Evolutionary conservation across 2,797 vertebrate genomes (phyloP), one percentile per base, ranked within the genome.

Genomic region (Nyctibius grandis): DNA sequence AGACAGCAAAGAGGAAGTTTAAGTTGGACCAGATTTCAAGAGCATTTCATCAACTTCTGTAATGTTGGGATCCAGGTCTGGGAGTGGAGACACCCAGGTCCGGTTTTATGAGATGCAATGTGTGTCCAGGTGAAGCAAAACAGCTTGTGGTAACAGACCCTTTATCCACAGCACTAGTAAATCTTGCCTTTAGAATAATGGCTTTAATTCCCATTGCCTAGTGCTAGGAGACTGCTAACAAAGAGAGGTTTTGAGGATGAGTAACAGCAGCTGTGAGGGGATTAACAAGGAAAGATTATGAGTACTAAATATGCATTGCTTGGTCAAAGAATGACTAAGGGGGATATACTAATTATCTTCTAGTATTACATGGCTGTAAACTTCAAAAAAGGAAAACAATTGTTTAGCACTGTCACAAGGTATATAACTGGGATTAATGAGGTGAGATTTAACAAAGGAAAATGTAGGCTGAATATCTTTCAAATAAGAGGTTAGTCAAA

Each of bases 381-480:
- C 61, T 90, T 90, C 83, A 95, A 75, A 88, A 85, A 65, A 54
- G 80, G 25, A 63, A 93, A 93, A 60, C 34, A 73, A 76, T 90
- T 95, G 85, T 91, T 96, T 91, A 53, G 7, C 75, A 65, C 57
- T 63, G 77, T 91, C 74, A 48, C 61, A 36, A 73, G 56, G 63
- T 86, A 79, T 56, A 67, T 79, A 88, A 34, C 69, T 45, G 50
- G 91, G 73, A 88, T 84, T 85, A 96, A 85, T 70, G 83, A 93
- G 70, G 86, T 94, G 74, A 79, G 72, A 77, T 86, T 76, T 86
- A 94, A 92, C 85, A 94, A 88, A 79, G 83, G 63, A 88, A 95
- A 88, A 85, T 1, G 1, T 73, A 70, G 70, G 33, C 40, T 91
- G 31, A 69, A 1, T 91, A 86, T 94, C 80, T 86, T 87, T 59